Percentiles rank a stretch among this genome's conserved stretches.
phyloP scores from a whole-genome alignment of 1,140 invertebrate genomes.

The Drosophila aff. region DNA sequence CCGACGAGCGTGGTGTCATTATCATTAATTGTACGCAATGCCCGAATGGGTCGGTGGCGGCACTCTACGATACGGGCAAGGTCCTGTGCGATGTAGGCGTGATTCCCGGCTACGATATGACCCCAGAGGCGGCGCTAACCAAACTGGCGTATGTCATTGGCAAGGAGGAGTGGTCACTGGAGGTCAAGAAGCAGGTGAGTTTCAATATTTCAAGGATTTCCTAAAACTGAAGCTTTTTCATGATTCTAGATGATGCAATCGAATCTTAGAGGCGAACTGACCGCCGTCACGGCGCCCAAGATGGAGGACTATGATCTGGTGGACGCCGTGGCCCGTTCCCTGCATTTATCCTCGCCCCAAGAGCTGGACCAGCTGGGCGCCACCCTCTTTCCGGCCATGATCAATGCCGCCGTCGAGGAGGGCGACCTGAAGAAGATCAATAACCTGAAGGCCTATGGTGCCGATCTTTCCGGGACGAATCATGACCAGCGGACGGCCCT shows the following conservation, averaged over 20 bases:
- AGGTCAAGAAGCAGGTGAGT: slow-evolving; percentile 88
- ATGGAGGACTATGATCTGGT: slow-evolving; percentile 86
- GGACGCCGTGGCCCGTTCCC: slow-evolving; percentile 88
- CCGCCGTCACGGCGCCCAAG: slow-evolving; percentile 83
- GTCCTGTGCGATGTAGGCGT: slow-evolving; percentile 89
- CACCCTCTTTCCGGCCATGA: slow-evolving; percentile 91
- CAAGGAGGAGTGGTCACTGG: slow-evolving; percentile 91
- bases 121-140: slow-evolving; percentile 95
- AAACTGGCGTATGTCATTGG: slow-evolving; percentile 96
- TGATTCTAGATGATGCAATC: slow-evolving; percentile 89
- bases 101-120: slow-evolving; percentile 97
- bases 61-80: slow-evolving; percentile 93
- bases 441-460: slow-evolving; percentile 87
- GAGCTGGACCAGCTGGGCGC: slow-evolving; percentile 90
- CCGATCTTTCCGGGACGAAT: slow-evolving; percentile 91
- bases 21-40: slow-evolving; percentile 98
- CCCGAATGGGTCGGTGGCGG: slow-evolving; percentile 90
- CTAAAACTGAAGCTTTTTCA: neutral
- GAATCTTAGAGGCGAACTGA: slow-evolving; percentile 89
- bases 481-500: slow-evolving; percentile 92
- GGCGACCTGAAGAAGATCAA: slow-evolving; percentile 87
- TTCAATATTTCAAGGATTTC: neutral
- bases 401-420: slow-evolving; percentile 90
- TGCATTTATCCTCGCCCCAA: slow-evolving; percentile 89
- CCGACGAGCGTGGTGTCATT: slow-evolving; percentile 92